phyloP scores from a whole-genome alignment of 2,888 invertebrate species.

The Parnassius mnemosyne region DNA sequence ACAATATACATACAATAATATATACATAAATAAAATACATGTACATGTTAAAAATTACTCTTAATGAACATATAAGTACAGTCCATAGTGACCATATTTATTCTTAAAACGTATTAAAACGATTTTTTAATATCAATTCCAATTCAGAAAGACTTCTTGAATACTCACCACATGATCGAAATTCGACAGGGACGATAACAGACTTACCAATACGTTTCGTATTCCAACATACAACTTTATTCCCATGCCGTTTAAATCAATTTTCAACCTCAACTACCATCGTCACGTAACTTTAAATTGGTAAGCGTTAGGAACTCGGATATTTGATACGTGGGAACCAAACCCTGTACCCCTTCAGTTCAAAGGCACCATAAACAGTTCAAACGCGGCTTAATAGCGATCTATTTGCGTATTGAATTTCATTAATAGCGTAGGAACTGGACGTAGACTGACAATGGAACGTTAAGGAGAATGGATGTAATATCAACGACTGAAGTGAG shows the following conservation, averaged over 20 bases:
- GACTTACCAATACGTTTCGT: neutral
- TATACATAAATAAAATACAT: no score
- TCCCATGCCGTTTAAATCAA: conserved; percentile 15
- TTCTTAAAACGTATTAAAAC: conserved; percentile 43
- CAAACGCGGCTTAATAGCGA: conserved; percentile 52
- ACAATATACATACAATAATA: no score
- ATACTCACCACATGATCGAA: conserved; percentile 38
- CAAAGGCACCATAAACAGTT: conserved; percentile 48
- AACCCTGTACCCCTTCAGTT: conserved; percentile 49
- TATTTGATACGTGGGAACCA: conserved; percentile 57
- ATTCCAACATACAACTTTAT: conserved; percentile 9
- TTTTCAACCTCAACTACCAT: conserved; percentile 22
- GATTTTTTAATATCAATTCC: conserved; percentile 44
- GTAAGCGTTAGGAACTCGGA: conserved; percentile 33
- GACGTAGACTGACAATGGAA: conserved; percentile 18
- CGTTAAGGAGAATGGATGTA: conserved; percentile 17
- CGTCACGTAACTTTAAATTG: neutral
- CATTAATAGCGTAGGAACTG: conserved; percentile 41
- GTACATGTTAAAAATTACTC: no score
- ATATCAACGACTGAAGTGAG: conserved; percentile 5
- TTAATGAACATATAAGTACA: no score
- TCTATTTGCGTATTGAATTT: conserved; percentile 42
- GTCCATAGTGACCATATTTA: conserved; percentile 14
- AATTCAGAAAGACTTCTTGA: conserved; percentile 37
- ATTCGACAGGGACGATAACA: neutral